These are phyloP conservation scores for Cepaea nemoralis DNA, from an alignment of 1,140 invertebrate species.

Conservation along the genomic window DNA sequence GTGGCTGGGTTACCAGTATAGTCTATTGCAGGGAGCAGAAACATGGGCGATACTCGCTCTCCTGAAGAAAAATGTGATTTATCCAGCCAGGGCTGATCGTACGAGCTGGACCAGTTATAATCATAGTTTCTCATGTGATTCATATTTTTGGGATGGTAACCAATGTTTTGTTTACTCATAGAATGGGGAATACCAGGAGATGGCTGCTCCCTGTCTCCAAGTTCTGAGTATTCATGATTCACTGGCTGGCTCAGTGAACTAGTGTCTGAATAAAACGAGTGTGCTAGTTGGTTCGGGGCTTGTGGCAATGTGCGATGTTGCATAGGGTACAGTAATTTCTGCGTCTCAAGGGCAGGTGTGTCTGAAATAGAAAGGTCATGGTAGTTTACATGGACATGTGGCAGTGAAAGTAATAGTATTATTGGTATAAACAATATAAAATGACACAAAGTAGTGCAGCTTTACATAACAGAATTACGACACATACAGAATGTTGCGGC, in stretches of 20 bases:
- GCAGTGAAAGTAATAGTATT: too few relatives aligned
- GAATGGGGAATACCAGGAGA: constrained; percentile 22
- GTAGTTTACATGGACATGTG: too few relatives aligned
- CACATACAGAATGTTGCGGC: too few relatives aligned
- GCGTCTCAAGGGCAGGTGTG: constrained; percentile 13
- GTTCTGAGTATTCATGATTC: constrained; percentile 38
- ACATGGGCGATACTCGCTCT: constrained; percentile 7
- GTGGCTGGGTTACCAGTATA: not conserved
- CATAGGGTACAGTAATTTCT: not conserved
- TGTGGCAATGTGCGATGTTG: constrained; percentile 33
- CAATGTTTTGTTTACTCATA: constrained; percentile 8
- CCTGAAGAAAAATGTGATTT: constrained; percentile 6
- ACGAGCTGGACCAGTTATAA: constrained; percentile 8
- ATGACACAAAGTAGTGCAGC: too few relatives aligned
- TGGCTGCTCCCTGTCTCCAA: not conserved
- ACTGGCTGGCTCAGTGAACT: constrained; percentile 1
- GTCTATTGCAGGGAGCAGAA: not conserved
- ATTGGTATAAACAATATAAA: too few relatives aligned
- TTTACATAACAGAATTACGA: too few relatives aligned
- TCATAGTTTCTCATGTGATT: constrained; percentile 19
- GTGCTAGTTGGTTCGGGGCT: not conserved
- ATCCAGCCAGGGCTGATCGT: constrained; percentile 6
- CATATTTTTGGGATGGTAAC: not conserved
- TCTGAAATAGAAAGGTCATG: constrained; percentile 21
- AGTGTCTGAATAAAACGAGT: constrained; percentile 26